These are phyloP conservation scores for Drosophila parvula DNA, from an alignment of 1,140 invertebrate species.

Conservation along the genomic window DNA sequence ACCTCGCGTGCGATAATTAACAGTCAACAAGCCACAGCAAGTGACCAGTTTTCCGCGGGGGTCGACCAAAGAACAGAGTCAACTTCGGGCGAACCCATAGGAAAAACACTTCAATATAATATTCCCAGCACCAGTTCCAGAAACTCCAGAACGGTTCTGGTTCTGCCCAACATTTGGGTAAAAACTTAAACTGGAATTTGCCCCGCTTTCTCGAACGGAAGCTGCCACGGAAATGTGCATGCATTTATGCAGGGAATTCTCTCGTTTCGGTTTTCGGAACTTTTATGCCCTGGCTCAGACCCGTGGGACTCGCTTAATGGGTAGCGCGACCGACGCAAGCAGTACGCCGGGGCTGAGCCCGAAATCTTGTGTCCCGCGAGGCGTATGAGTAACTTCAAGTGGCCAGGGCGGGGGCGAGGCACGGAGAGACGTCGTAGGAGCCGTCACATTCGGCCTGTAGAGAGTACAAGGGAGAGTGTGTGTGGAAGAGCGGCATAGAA, in stretches of 20 bases:
- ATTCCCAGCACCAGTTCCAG: conserved; percentile 10
- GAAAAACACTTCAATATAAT: conserved; percentile 12
- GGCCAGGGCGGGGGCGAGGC: background rate
- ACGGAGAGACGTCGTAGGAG: background rate
- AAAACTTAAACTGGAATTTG: background rate
- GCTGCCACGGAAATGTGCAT: conserved; percentile 9
- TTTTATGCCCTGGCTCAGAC: no score
- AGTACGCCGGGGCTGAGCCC: background rate
- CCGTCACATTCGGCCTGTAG: background rate
- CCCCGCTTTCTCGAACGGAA: conserved; percentile 9
- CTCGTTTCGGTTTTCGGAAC: no score
- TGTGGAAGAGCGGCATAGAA: conserved; percentile 8
- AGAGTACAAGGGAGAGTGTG: background rate
- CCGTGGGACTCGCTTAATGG: background rate
- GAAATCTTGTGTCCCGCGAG: background rate
- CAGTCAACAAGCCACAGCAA: conserved; percentile 20
- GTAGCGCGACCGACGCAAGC: background rate
- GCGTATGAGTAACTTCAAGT: conserved; percentile 6
- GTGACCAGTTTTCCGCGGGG: conserved; percentile 1
- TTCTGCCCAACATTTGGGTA: conserved; percentile 10
- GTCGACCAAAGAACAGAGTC: background rate
- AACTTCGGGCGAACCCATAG: background rate
- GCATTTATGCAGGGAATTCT: conserved; percentile 9
- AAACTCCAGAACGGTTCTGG: background rate
- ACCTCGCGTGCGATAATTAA: conserved; percentile 67